phyloP scores from a whole-genome alignment of 2,797 vertebrate species.

The Holocentrus rufus region DNA sequence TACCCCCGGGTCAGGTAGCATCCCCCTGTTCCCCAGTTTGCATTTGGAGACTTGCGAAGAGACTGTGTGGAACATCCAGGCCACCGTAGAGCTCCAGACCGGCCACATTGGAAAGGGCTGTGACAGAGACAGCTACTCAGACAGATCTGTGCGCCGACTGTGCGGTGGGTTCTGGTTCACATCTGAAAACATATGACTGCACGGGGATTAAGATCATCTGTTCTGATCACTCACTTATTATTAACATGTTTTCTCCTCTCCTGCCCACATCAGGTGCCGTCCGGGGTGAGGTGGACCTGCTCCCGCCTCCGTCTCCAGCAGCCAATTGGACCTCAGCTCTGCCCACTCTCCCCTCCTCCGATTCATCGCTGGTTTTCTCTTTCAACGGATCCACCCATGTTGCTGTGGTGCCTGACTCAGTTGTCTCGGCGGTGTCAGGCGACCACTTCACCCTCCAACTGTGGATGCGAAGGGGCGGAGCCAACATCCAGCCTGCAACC shows the following conservation, averaged over 20 bases:
- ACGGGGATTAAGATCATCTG: not conserved
- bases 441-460: conserved; percentile 97
- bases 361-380: conserved; percentile 97
- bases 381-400: conserved; percentile 95
- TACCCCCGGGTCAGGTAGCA: conserved; percentile 90
- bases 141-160: conserved; percentile 93
- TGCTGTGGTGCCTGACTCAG: conserved; percentile 87
- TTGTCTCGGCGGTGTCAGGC: conserved; percentile 87
- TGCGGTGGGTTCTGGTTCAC: conserved; percentile 84
- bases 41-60: conserved; percentile 97
- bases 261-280: conserved; percentile 86
- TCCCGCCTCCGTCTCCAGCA: conserved; percentile 90
- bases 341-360: conserved; percentile 95
- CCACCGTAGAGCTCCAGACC: conserved; percentile 96
- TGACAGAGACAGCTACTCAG: conserved; percentile 97
- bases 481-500: conserved; percentile 77
- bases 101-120: conserved; percentile 98
- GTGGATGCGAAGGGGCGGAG: conserved; percentile 93
- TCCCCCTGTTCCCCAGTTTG: conserved; percentile 93
- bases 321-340: conserved; percentile 94
- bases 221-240: not conserved
- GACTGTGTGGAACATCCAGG: conserved; percentile 97
- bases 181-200: not conserved
- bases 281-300: conserved; percentile 92
- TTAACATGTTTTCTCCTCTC: not conserved